Percentiles rank a stretch among this genome's conserved stretches.
phyloP scores from a whole-genome alignment of 2,113 vertebrate genomes.

The Pantherophis guttatus region DNA sequence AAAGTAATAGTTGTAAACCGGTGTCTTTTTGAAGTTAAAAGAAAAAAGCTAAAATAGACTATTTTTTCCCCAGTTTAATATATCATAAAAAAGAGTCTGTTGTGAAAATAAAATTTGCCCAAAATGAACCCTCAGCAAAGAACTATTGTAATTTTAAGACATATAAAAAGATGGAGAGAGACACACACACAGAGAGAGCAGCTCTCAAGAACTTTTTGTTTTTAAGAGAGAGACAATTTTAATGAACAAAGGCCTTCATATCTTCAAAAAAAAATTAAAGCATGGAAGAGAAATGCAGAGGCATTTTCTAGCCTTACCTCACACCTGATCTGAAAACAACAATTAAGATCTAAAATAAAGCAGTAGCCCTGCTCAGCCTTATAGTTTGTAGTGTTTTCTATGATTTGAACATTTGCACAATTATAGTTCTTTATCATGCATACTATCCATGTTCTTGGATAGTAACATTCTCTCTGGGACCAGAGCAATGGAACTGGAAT shows the following conservation, averaged over 20 bases:
- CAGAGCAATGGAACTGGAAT: background rate
- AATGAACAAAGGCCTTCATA: background rate
- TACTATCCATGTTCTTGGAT: background rate
- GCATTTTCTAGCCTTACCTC: background rate
- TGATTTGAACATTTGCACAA: background rate
- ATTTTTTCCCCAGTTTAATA: constrained; percentile 23
- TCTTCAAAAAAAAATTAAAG: background rate
- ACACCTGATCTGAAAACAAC: background rate
- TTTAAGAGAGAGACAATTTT: background rate
- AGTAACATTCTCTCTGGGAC: background rate
- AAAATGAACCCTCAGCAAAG: background rate
- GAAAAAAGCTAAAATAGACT: constrained; percentile 7
- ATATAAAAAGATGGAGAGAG: background rate
- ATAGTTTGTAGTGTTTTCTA: background rate
- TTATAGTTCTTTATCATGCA: background rate
- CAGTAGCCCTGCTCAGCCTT: background rate
- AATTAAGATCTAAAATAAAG: background rate
- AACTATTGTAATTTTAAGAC: constrained; percentile 5
- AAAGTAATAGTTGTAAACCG: constrained; percentile 14
- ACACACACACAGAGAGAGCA: background rate
- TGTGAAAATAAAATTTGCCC: constrained; percentile 13
- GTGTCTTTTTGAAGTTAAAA: constrained; percentile 7
- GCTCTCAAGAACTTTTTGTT: background rate
- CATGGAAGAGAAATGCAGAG: background rate
- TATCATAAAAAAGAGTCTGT: background rate